Conservation (phyloP, 1,140 invertebrate species). For the Lepidotrigona ventralis region DNA sequence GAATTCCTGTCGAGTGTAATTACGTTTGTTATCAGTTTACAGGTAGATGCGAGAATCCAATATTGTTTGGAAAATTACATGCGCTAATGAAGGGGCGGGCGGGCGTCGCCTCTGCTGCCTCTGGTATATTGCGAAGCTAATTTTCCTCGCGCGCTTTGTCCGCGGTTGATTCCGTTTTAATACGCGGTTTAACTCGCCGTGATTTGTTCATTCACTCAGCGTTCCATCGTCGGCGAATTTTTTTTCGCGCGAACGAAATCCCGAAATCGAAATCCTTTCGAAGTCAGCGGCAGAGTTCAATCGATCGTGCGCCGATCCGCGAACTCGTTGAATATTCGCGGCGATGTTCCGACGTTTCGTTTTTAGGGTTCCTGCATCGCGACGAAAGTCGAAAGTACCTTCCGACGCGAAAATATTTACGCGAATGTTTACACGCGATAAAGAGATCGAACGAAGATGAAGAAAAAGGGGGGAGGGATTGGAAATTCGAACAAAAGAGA, state of each 20-base stretch:
- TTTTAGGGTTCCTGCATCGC: too few species aligned
- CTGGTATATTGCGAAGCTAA: too few species aligned
- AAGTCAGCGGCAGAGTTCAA: too few species aligned
- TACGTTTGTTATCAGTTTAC: slow-evolving; percentile 1
- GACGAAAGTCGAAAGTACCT: too few species aligned
- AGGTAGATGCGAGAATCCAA: neutral
- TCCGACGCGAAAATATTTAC: too few species aligned
- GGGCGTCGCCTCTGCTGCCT: neutral
- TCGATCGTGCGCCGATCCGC: too few species aligned
- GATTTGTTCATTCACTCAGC: neutral
- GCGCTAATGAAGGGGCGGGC: neutral
- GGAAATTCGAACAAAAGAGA: neutral
- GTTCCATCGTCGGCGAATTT: too few species aligned
- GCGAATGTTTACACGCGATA: neutral
- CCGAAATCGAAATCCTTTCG: too few species aligned
- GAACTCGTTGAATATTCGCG: too few species aligned
- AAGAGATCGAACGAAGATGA: neutral
- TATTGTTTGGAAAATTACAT: slow-evolving; percentile 1
- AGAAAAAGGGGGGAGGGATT: neutral
- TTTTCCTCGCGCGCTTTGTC: neutral
- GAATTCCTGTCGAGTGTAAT: neutral
- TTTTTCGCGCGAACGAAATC: too few species aligned
- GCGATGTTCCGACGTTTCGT: too few species aligned
- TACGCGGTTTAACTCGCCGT: neutral
- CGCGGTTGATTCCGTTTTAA: neutral